phyloP scores from a whole-genome alignment of 2,797 vertebrate genomes.

The Arrhamphus sclerolepis region DNA sequence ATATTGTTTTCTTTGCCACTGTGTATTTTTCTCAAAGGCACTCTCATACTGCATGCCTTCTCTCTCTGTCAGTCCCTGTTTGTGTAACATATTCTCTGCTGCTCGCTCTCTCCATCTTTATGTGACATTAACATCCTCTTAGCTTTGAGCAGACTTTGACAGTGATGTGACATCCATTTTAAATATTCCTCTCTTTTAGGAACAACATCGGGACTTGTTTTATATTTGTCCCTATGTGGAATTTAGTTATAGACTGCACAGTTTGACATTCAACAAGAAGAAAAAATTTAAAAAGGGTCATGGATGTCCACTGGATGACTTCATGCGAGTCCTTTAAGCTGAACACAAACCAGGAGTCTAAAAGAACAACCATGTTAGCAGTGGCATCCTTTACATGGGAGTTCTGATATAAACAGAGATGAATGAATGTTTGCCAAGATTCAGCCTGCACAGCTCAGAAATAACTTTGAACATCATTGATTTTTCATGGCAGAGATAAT shows the following conservation, averaged over 20 bases:
- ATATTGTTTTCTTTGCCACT: conserved; percentile 1
- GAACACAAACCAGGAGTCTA: no score
- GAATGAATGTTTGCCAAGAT: no score
- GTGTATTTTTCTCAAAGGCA: neutral
- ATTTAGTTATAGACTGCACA: neutral
- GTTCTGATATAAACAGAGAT: no score
- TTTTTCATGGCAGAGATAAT: no score
- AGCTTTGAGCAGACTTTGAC: conserved; percentile 8
- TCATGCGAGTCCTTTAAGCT: no score
- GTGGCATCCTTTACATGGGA: no score
- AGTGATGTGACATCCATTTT: conserved; percentile 17
- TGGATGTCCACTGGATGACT: no score
- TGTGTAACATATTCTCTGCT: conserved; percentile 17
- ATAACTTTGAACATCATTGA: no score
- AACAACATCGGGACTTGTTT: neutral
- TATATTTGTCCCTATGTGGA: neutral
- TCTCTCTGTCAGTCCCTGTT: conserved; percentile 9
- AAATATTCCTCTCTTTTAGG: conserved; percentile 17
- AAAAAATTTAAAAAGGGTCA: no score
- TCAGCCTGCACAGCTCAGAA: no score
- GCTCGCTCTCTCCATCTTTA: conserved; percentile 28
- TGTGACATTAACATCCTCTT: conserved; percentile 11
- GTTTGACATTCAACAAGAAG: neutral
- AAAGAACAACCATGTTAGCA: no score
- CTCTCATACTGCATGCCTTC: neutral